Conservation (phyloP, 2,113 vertebrate species). For the Oncorhynchus mykiss region DNA sequence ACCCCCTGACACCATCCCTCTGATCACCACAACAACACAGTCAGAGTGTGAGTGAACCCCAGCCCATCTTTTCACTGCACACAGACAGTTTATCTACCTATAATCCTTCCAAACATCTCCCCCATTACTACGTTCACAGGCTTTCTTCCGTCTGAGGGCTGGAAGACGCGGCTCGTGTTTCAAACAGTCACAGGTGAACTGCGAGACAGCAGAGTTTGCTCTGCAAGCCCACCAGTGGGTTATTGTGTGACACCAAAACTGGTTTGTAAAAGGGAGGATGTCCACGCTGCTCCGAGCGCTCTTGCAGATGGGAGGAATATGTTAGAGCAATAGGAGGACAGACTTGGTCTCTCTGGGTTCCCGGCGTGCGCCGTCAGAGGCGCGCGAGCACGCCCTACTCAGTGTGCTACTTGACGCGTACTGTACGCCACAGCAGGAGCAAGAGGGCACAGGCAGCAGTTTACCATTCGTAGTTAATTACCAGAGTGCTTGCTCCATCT, state of each 20-base stretch:
- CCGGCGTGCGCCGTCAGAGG: conserved; percentile 25
- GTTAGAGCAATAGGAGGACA: conserved; percentile 41
- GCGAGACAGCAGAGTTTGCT: conserved; percentile 16
- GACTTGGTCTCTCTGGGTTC: conserved; percentile 9
- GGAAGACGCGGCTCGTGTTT: neutral
- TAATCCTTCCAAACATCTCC: neutral
- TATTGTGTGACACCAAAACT: neutral
- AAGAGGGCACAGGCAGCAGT: neutral
- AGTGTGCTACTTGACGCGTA: neutral
- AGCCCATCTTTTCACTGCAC: too few species aligned
- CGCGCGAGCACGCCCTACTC: conserved; percentile 2
- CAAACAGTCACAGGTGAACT: conserved; percentile 1
- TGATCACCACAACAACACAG: neutral
- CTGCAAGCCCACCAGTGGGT: conserved; percentile 31
- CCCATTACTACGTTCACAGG: neutral
- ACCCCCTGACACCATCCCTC: neutral
- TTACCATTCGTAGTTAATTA: conserved; percentile 6
- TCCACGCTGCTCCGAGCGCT: neutral
- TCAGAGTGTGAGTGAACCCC: neutral
- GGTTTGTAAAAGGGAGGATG: neutral
- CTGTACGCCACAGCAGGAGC: neutral
- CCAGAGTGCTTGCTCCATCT: neutral
- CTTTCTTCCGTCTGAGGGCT: conserved; percentile 8
- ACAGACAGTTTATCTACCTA: too few species aligned
- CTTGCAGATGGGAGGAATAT: conserved; percentile 22